Evolutionary conservation across 1,140 invertebrate genomes (phyloP), one percentile per base, ranked within the genome.

Genomic region (Atopsyche davidsoni): DNA sequence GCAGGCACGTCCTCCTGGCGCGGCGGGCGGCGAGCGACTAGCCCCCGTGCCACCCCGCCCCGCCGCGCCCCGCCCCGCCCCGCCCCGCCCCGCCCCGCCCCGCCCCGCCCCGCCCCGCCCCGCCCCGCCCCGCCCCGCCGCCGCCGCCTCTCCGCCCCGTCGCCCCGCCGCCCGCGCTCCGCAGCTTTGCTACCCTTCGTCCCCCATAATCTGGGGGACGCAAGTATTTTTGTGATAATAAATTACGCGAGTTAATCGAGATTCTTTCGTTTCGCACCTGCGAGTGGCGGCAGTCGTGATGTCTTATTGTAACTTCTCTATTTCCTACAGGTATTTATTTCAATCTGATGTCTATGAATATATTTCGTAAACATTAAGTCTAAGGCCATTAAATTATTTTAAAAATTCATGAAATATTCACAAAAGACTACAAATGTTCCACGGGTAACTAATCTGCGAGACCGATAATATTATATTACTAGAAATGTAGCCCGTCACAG

Each of bases 41-140:
- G 14, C 22, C 56, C 56, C 17, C 56, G 22, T 0, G 47, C 56
- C 18, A 58, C 56, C 16, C 54, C 56, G 0, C 56, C 56, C 56
- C 56, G 54, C 22, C 53, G 51, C 14, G 51, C 13, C 51, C 41
- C 4, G 54, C 56, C 24, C 51, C 16, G 18, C 56, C 56, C 17
- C 56, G 22, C 0, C 51, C 56, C 18, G 54, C 56, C 16, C 54
- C 56, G 0, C 56, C 56, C 56, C 56, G 54, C 22, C 53, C 56
- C 14, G 51, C 13, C 51, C 41, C 4, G 54, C 56, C 24, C 51
- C 16, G 18, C 56, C 56, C 17, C 56, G 22, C 0, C 51, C 56
- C 18, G 54, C 56, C 16, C 54, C 56, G 0, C 56, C 56, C 56
- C 56, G 54, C 22, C 53, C 56, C 14, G 51, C 25, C 10, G 41